Evolutionary conservation across 2,888 invertebrate genomes (phyloP).

Genomic region (Tyria jacobaeae): DNA sequence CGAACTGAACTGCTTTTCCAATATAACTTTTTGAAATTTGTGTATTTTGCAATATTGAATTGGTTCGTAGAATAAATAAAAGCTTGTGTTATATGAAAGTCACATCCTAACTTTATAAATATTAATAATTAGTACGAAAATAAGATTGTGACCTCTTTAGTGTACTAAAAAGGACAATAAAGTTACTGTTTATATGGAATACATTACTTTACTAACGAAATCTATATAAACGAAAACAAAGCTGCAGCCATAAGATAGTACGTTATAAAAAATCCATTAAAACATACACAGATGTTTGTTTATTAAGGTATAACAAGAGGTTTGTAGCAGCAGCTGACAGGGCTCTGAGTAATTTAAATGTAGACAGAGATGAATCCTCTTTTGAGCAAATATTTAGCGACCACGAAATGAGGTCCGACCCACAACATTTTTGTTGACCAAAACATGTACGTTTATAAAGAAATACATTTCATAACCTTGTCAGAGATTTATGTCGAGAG

Average conservation of each 20-base stretch:
- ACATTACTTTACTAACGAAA: no score
- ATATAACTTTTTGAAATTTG: neutral
- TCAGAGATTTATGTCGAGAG: slow-evolving; percentile 5
- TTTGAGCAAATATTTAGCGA: slow-evolving; percentile 34
- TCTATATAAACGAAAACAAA: neutral
- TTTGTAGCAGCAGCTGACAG: slow-evolving; percentile 3
- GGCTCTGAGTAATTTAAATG: slow-evolving; percentile 11
- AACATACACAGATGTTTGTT: slow-evolving; percentile 2
- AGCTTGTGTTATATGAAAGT: neutral
- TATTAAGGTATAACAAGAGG: slow-evolving; percentile 8
- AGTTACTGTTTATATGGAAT: no score
- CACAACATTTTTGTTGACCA: slow-evolving; percentile 31
- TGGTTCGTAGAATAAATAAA: neutral
- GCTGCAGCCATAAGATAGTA: neutral
- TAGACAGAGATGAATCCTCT: slow-evolving; percentile 13
- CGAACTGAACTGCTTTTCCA: neutral
- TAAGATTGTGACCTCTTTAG: no score
- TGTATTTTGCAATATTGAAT: neutral
- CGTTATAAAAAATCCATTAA: neutral
- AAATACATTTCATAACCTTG: slow-evolving; percentile 16
- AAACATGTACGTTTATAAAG: slow-evolving; percentile 20
- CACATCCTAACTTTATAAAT: neutral
- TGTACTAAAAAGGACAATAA: no score
- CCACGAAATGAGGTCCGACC: slow-evolving; percentile 19
- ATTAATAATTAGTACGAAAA: no score